These are phyloP conservation scores for Dendroctonus ponderosae DNA, from an alignment of 1,140 invertebrate species.

Conservation along the genomic window DNA sequence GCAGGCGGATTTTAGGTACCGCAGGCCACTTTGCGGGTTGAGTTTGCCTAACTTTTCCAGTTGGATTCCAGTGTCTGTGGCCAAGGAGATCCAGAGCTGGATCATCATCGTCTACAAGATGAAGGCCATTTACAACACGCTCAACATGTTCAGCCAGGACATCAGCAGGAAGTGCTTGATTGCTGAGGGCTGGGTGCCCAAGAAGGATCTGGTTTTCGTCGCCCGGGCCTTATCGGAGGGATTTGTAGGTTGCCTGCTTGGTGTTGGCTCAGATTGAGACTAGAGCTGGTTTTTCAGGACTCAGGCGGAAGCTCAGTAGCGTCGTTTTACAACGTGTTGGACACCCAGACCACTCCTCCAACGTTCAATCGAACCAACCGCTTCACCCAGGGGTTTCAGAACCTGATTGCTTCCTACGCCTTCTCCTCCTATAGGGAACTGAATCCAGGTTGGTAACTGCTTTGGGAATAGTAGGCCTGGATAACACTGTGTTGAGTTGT, in stretches of 20 bases:
- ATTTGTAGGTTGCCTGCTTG: constrained; percentile 52
- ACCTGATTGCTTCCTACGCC: constrained; percentile 95
- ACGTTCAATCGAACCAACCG: constrained; percentile 98
- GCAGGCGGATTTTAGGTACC: constrained; percentile 60
- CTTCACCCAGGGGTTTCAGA: constrained; percentile 95
- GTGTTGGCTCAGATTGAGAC: no score
- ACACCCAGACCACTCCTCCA: constrained; percentile 89
- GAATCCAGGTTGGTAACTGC: constrained; percentile 68
- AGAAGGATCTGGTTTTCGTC: constrained; percentile 82
- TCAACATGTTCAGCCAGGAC: constrained; percentile 91
- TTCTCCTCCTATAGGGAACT: constrained; percentile 95
- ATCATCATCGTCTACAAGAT: constrained; percentile 91
- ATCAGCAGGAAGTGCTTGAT: constrained; percentile 93
- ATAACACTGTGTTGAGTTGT: no score
- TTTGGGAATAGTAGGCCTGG: no score
- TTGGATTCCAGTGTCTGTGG: constrained; percentile 65
- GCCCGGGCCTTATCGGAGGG: constrained; percentile 83
- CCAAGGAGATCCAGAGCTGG: constrained; percentile 91
- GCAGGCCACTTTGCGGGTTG: not conserved
- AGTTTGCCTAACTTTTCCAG: not conserved
- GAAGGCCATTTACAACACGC: constrained; percentile 88
- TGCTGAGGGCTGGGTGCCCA: constrained; percentile 97
- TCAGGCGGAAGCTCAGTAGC: constrained; percentile 86
- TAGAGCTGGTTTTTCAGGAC: constrained; percentile 3
- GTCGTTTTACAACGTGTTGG: constrained; percentile 93